Evolutionary conservation across 1,140 invertebrate species (phyloP).

Genomic region (Rhysida immarginata): DNA sequence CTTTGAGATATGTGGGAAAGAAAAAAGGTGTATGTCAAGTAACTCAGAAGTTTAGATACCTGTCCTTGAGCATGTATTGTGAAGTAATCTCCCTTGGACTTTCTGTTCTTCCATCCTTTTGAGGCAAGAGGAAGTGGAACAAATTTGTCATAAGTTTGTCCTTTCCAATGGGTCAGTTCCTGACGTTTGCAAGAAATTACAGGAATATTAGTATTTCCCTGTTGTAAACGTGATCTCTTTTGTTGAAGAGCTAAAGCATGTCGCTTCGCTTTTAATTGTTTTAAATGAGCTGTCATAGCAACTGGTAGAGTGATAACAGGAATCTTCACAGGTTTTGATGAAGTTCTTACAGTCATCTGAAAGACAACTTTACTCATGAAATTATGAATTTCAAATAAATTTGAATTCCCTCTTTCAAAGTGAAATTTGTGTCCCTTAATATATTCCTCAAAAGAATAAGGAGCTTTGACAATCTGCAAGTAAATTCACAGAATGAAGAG

Average conservation of each 20-base stretch:
- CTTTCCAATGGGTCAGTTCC: conserved; percentile 17
- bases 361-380: too few species aligned
- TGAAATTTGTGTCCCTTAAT: too few species aligned
- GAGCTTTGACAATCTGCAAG: too few species aligned
- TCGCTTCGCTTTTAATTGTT: conserved; percentile 10
- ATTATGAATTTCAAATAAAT: too few species aligned
- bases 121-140: conserved; percentile 14
- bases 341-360: too few species aligned
- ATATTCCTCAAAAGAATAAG: too few species aligned
- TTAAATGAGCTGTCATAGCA: conserved; percentile 14
- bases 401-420: too few species aligned
- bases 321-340: conserved; percentile 11
- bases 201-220: conserved; percentile 12
- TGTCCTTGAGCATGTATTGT: conserved; percentile 8
- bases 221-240: not conserved
- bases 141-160: conserved; percentile 15
- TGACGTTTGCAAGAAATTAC: conserved; percentile 15
- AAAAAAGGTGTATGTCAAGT: too few species aligned
- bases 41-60: too few species aligned
- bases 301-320: conserved; percentile 17
- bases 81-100: conserved; percentile 15
- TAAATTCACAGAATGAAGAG: too few species aligned
- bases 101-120: conserved; percentile 14
- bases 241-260: not conserved
- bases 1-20: too few species aligned